phyloP scores from a whole-genome alignment of 2,888 invertebrate species.

The Hemaris fuciformis region DNA sequence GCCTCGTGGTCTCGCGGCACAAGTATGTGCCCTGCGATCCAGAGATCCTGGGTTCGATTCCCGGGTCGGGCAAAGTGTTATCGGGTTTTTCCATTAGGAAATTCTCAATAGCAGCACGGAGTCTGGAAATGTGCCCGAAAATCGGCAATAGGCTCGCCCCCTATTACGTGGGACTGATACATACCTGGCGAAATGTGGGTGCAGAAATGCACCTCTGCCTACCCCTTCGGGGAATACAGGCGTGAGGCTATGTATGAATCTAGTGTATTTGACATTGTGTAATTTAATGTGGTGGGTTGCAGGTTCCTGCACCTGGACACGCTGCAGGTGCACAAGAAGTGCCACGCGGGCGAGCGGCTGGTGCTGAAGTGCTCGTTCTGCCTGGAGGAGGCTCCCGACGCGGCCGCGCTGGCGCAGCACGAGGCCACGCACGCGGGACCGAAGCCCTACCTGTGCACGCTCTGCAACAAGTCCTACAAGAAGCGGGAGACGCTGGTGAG shows the following conservation, averaged over 20 bases:
- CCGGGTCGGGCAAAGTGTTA: too few species aligned
- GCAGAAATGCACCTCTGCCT: too few species aligned
- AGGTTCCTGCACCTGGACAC: slow-evolving; percentile 65
- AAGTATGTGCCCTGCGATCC: too few species aligned
- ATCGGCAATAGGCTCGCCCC: too few species aligned
- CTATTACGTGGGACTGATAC: too few species aligned
- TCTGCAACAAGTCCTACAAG: slow-evolving; percentile 60
- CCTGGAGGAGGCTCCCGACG: slow-evolving; percentile 40
- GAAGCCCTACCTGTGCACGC: slow-evolving; percentile 61
- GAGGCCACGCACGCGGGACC: slow-evolving; percentile 54
- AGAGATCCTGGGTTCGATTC: too few species aligned
- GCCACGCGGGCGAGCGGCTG: slow-evolving; percentile 54
- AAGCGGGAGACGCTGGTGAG: slow-evolving; percentile 66
- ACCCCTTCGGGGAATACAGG: not conserved
- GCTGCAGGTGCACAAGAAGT: slow-evolving; percentile 57
- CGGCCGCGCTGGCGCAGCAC: slow-evolving; percentile 37
- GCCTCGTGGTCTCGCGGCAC: too few species aligned
- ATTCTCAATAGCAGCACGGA: too few species aligned
- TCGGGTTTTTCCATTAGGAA: too few species aligned
- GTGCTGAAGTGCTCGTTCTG: slow-evolving; percentile 58
- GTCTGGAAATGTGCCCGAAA: too few species aligned
- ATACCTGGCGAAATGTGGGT: too few species aligned
- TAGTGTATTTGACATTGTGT: too few species aligned
- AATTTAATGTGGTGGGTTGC: not conserved
- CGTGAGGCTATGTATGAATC: not conserved